These are phyloP conservation scores for Lasioglossum marginatum DNA, from an alignment of 2,888 invertebrate genomes.

Conservation along the genomic window DNA sequence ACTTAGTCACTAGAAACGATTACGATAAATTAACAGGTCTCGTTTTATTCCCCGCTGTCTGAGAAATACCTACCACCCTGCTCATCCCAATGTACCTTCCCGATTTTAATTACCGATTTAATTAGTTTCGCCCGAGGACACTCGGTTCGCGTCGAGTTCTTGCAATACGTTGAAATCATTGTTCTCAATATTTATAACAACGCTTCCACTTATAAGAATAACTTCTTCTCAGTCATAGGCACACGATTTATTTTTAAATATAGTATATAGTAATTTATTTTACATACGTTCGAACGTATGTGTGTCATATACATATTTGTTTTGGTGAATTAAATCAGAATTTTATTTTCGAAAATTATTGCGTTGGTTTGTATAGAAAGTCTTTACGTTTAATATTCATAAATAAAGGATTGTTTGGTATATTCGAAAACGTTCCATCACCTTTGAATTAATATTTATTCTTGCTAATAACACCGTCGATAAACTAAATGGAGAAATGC, in stretches of 20 bases:
- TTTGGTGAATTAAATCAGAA: neutral
- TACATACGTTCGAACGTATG: no score
- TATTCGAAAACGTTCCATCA: neutral
- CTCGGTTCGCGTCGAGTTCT: neutral
- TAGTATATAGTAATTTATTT: no score
- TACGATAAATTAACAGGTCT: slow-evolving; percentile 79
- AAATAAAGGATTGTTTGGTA: neutral
- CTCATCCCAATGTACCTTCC: slow-evolving; percentile 39
- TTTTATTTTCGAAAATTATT: neutral
- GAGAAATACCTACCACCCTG: slow-evolving; percentile 44
- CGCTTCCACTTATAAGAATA: neutral
- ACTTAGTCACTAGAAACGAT: slow-evolving; percentile 80
- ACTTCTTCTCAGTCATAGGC: neutral
- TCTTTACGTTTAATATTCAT: neutral
- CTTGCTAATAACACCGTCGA: neutral
- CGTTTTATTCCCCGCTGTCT: slow-evolving; percentile 54
- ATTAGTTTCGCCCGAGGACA: slow-evolving; percentile 50
- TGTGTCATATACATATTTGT: no score
- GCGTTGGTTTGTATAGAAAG: neutral
- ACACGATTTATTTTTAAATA: neutral
- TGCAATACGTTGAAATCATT: neutral
- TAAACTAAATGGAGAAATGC: neutral
- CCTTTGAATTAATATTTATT: neutral
- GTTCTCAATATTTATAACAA: neutral
- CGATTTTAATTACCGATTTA: slow-evolving; percentile 70